Evolutionary conservation across 2,797 vertebrate species (phyloP).

Genomic region (Danio tinwini): DNA sequence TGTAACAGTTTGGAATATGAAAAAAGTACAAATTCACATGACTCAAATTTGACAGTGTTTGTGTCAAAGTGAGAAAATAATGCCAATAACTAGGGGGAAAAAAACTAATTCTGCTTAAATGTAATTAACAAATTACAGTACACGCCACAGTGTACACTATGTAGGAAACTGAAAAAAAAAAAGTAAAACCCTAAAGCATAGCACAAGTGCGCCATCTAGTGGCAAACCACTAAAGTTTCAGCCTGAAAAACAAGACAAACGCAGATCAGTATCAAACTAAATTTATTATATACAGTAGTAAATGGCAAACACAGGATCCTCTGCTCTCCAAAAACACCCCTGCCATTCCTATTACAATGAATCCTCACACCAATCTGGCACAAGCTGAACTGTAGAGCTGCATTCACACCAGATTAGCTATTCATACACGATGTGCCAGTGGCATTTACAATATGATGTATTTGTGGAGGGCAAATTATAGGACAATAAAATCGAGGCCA

Average conservation of each 20-base stretch:
- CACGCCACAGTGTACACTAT: too few relatives aligned
- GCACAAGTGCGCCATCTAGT: constrained; percentile 39
- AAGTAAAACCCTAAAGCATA: not conserved
- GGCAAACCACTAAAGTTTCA: not conserved
- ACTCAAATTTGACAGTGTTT: too few relatives aligned
- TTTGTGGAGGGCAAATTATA: not conserved
- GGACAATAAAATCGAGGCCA: constrained; percentile 15
- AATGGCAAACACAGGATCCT: constrained; percentile 71
- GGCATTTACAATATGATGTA: not conserved
- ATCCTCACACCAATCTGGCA: not conserved
- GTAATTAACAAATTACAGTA: too few relatives aligned
- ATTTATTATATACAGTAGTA: constrained; percentile 85
- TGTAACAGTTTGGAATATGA: too few relatives aligned
- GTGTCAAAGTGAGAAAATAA: too few relatives aligned
- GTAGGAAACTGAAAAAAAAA: too few relatives aligned
- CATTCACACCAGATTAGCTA: not conserved
- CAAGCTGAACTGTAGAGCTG: not conserved
- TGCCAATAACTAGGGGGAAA: too few relatives aligned
- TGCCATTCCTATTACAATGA: constrained; percentile 31
- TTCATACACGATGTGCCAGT: constrained; percentile 14
- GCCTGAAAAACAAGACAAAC: not conserved
- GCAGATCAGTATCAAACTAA: constrained; percentile 78
- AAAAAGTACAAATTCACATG: too few relatives aligned
- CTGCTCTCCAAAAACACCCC: not conserved
- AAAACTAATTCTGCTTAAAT: too few relatives aligned